Evolutionary conservation across 2,888 invertebrate genomes (phyloP), one percentile per base, ranked within the genome.

Genomic region (Slavum lentiscoides): DNA sequence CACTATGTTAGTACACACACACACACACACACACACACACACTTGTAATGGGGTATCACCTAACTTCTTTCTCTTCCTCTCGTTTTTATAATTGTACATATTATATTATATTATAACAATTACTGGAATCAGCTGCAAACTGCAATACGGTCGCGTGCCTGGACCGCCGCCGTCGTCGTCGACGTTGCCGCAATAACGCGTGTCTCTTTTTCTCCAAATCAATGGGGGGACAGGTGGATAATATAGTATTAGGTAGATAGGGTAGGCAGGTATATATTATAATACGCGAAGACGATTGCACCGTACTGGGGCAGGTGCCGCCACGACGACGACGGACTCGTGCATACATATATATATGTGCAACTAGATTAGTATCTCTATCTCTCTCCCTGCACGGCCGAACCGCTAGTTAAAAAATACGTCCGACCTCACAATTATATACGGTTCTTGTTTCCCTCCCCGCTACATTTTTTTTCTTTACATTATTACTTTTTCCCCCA

Each of bases 331-430:
- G 30, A 21, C 37, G 53, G 8, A 53, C 43, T 7, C 9, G 9
- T 39, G 39, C 39, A 39, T 39, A 39, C 1, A 53, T 53, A 17
- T 19, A 19, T 53, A 39, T 6, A 66, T 53, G 61, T 69, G 43
- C 77, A 62, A 80, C 77, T 70, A 80, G 77, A 80, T 80, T 64
- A 64, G 77, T 80, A 80, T 80, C 77, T 80, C 68, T 53, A 17
- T 72, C 68, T 53, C 21, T 72, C 43, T 72, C 39, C 21, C 15
- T 21, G 21, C 55, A 43, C 37, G 21, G 58, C 69, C 49, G 61
- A 77, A 70, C 77, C 77, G 39, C 77, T 70, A 80, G 77, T 80
- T 80, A 70, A 80, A n/a, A 77, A 80, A 80, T 62, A 53, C 69
- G 68, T 77, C 19, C 43, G 49, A 62, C 70, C 72, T n/a, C 53